Conservation (phyloP, 2,888 invertebrate species). For the Bombylius discolor region DNA sequence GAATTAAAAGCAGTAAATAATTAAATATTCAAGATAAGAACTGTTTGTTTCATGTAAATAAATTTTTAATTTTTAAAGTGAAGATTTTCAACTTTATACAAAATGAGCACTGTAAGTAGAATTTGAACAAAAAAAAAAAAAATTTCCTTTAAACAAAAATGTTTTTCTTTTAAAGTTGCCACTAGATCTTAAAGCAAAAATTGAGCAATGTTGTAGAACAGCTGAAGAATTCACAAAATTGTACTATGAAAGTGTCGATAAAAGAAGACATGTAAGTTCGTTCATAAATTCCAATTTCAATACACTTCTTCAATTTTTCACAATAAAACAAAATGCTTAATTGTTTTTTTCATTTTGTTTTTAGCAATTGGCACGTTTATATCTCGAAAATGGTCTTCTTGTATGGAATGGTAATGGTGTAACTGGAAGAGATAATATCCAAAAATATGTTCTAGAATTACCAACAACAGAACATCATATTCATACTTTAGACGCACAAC, state of each 20-base stretch:
- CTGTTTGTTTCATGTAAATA: too few relatives aligned
- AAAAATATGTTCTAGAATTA: slow-evolving; percentile 71
- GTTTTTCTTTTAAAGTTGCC: too few relatives aligned
- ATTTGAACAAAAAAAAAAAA: too few relatives aligned
- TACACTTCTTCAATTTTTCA: too few relatives aligned
- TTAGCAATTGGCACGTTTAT: slow-evolving; percentile 63
- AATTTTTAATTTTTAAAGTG: too few relatives aligned
- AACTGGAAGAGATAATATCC: slow-evolving; percentile 65
- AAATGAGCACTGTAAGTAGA: too few relatives aligned
- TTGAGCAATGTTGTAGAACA: slow-evolving; percentile 70
- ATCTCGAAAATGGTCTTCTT: slow-evolving; percentile 69
- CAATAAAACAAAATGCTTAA: too few relatives aligned
- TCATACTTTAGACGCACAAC: slow-evolving; percentile 75
- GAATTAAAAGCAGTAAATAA: too few relatives aligned
- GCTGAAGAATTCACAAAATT: slow-evolving; percentile 81
- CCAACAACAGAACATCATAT: slow-evolving; percentile 68
- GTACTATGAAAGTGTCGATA: slow-evolving; percentile 81
- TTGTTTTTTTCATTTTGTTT: slow-evolving; percentile 14
- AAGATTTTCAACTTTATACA: too few relatives aligned
- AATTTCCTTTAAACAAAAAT: too few relatives aligned
- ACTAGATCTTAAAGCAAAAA: slow-evolving; percentile 48
- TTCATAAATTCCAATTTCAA: slow-evolving; percentile 5
- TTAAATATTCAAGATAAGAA: too few relatives aligned
- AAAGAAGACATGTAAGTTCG: slow-evolving; percentile 60
- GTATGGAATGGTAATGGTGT: slow-evolving; percentile 90